Conservation (phyloP, 2,888 invertebrate species). For the Eupeodes latifasciatus region DNA sequence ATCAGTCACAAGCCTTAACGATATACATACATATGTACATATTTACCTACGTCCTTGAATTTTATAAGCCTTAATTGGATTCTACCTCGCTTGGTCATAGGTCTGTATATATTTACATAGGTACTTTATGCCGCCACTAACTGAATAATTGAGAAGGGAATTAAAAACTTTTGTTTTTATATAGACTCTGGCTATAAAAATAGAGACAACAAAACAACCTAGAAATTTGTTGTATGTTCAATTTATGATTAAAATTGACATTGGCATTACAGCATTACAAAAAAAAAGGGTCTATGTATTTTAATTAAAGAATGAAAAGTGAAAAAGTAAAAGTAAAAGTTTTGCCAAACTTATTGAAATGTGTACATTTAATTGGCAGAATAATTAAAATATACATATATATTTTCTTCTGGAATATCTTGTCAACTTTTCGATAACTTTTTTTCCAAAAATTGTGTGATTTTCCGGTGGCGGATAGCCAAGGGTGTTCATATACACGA, state of each 20-base stretch:
- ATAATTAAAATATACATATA: too few relatives aligned
- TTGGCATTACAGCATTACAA: background rate
- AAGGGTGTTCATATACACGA: too few relatives aligned
- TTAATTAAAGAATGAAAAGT: background rate
- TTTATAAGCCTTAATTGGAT: constrained; percentile 11
- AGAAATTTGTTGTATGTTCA: background rate
- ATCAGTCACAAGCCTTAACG: background rate
- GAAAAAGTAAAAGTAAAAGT: background rate
- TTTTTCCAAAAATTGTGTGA: too few relatives aligned
- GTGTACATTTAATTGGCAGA: background rate
- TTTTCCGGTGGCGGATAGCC: too few relatives aligned
- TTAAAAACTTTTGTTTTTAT: background rate
- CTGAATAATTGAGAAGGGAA: background rate
- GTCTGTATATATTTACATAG: background rate
- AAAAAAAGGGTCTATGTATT: background rate
- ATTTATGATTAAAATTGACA: background rate
- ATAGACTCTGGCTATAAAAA: background rate
- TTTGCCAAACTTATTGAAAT: background rate
- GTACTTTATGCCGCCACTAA: background rate
- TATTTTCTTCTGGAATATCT: too few relatives aligned
- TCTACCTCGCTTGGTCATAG: background rate
- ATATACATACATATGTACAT: background rate
- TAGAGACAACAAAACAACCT: background rate
- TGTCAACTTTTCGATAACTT: too few relatives aligned
- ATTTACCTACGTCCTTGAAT: background rate